These are phyloP conservation scores for Alviniconcha strummeri DNA, from an alignment of 2,888 invertebrate genomes.

Conservation along the genomic window DNA sequence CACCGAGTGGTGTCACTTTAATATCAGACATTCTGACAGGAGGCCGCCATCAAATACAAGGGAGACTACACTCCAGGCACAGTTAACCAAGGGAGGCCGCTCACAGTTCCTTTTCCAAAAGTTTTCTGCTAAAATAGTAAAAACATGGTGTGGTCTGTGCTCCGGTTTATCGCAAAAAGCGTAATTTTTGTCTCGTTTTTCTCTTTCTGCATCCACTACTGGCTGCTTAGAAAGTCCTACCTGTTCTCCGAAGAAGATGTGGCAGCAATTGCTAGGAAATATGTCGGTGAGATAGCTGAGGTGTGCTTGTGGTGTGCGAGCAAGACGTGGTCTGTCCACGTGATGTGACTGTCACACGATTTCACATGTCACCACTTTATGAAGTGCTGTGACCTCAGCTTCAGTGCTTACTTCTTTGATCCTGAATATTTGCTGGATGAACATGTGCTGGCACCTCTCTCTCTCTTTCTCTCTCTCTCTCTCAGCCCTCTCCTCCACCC, in stretches of 20 bases:
- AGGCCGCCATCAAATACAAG: slow-evolving; percentile 14
- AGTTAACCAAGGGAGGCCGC: not conserved
- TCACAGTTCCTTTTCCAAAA: slow-evolving; percentile 2
- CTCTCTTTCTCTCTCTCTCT: too few species aligned
- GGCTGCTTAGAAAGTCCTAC: slow-evolving; percentile 63
- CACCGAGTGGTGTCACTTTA: slow-evolving; percentile 40
- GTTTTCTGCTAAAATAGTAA: slow-evolving; percentile 14
- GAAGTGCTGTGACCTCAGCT: too few species aligned
- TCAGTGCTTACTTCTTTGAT: too few species aligned
- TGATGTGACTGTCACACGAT: too few species aligned
- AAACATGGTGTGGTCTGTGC: slow-evolving; percentile 18
- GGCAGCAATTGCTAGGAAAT: slow-evolving; percentile 58
- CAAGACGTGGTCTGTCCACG: too few species aligned
- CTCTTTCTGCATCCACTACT: slow-evolving; percentile 59
- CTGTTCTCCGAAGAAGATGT: slow-evolving; percentile 58
- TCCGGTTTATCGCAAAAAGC: slow-evolving; percentile 31
- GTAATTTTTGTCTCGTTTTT: slow-evolving; percentile 27
- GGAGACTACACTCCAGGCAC: not conserved
- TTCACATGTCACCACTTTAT: too few species aligned
- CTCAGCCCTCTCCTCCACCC: too few species aligned
- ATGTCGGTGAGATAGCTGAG: slow-evolving; percentile 53
- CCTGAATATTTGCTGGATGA: too few species aligned
- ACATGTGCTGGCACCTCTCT: too few species aligned
- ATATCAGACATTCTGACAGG: slow-evolving; percentile 38
- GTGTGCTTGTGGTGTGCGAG: not conserved